Evolutionary conservation across 2,113 vertebrate species (phyloP).

Genomic region (Pycnonotus jocosus): DNA sequence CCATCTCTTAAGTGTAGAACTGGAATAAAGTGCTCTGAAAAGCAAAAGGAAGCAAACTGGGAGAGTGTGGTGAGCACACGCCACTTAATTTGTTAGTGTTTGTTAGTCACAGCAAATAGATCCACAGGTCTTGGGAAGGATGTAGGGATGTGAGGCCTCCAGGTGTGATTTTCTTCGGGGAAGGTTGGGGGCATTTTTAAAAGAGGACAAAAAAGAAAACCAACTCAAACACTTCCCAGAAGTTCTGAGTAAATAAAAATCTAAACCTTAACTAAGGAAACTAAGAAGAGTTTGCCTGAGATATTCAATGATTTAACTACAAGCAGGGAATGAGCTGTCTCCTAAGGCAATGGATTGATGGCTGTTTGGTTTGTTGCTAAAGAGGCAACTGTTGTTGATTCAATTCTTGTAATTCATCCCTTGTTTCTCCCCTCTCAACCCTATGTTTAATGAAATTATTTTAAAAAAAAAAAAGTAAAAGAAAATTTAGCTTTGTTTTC

Average conservation of each 20-base stretch:
- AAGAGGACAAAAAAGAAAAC: neutral
- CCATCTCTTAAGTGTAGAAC: neutral
- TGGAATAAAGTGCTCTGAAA: neutral
- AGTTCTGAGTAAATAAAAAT: neutral
- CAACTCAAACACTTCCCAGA: neutral
- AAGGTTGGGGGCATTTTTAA: neutral
- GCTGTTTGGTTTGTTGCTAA: constrained; percentile 4
- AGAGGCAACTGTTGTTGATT: neutral
- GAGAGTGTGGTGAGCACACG: neutral
- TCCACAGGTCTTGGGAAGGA: neutral
- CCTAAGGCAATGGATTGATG: neutral
- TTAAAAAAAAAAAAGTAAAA: constrained; percentile 22
- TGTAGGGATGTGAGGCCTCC: neutral
- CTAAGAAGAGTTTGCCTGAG: neutral
- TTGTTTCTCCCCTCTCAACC: neutral
- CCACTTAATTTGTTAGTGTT: neutral
- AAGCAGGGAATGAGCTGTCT: neutral
- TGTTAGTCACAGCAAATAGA: neutral
- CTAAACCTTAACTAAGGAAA: neutral
- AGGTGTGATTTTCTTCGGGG: neutral
- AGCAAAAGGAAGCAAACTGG: neutral
- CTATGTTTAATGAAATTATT: constrained; percentile 20
- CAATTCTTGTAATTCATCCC: neutral
- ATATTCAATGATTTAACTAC: neutral
- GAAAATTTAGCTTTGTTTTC: neutral